A percentile compares a stretch with the other conserved stretches of the same genome.
Evolutionary conservation across 2,797 vertebrate genomes (phyloP).

Genomic region (Megaceryle alcyon): DNA sequence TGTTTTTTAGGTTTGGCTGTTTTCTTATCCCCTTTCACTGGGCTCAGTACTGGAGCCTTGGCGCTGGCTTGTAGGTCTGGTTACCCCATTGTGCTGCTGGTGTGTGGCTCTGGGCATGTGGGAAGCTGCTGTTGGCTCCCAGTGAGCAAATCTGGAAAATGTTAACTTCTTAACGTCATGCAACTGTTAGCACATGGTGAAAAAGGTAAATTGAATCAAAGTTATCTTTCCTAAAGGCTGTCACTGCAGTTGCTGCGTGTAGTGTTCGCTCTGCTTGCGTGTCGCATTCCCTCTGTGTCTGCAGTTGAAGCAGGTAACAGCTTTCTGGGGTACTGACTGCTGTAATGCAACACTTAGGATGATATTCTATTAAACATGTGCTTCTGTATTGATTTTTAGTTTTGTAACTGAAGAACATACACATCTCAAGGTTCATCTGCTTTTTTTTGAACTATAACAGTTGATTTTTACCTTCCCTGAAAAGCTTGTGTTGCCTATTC

Average conservation of each 20-base stretch:
- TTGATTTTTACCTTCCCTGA: background rate
- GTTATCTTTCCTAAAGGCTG: background rate
- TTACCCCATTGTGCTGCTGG: background rate
- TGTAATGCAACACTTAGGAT: background rate
- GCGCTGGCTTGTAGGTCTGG: background rate
- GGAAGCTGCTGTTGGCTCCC: background rate
- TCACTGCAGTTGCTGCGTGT: background rate
- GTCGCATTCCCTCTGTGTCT: background rate
- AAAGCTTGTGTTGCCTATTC: background rate
- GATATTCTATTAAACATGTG: background rate
- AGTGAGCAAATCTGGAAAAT: background rate
- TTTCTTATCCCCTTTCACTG: background rate
- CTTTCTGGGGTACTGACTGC: background rate
- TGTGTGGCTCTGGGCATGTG: rapidly evolving
- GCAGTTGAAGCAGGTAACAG: background rate
- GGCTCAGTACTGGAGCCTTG: background rate
- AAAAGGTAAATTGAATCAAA: background rate
- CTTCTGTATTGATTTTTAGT: background rate
- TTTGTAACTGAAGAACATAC: background rate
- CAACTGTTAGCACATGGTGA: background rate
- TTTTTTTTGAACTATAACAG: background rate
- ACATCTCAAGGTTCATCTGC: background rate
- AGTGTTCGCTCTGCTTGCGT: background rate
- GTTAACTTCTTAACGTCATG: background rate
- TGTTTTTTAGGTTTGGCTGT: background rate